Evolutionary conservation across 2,113 vertebrate genomes (phyloP), one percentile per base, ranked within the genome.

Genomic region (Aspiorhynchus laticeps): DNA sequence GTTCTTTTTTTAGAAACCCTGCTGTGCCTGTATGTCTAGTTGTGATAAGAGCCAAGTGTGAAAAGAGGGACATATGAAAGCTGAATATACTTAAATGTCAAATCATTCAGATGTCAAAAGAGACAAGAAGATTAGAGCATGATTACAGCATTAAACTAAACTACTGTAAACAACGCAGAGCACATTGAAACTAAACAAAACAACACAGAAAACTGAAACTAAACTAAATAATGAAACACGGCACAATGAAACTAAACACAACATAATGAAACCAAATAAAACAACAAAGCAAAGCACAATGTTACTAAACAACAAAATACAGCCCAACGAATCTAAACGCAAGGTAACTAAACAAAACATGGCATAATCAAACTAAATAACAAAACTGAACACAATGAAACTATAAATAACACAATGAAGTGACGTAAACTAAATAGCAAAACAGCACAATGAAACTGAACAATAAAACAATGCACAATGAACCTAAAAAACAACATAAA

Each of bases 71-170:
- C 28, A 65, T 67, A n/a, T 24, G 21, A 65, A 67, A 65, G 59
- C 79, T 46, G 15, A 15, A 7, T 46, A 38, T 61, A 15, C n/a
- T 63, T 80, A 80, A 61, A 80, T 80, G 78, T 80, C 78, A 36
- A 36, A 79, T 51, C 31, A 21, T 21, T 79, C 76, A n/a, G 53
- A 61, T 41, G 78, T 19, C 79, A 26, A 65, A 46, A 4, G 26
- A 19, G n/a, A 81, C 59, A 15, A 65, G 56, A 61, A 43, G 79
- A 81, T 43, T 43, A 41, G 15, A 43, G 36, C 19, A 41, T 38
- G 36, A 17, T 17, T 9, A 7, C n/a, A 1, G 24, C 2, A n/a
- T 74, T 43, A n/a, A 74, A 74, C 33, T 73, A 24, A 73, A 73
- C 38, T 43, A 14, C 14, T 7, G 24, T 48, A 76, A 76, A 48